These are phyloP conservation scores for Corythornis madagascariensis DNA, from an alignment of 2,113 vertebrate species.

Conservation along the genomic window DNA sequence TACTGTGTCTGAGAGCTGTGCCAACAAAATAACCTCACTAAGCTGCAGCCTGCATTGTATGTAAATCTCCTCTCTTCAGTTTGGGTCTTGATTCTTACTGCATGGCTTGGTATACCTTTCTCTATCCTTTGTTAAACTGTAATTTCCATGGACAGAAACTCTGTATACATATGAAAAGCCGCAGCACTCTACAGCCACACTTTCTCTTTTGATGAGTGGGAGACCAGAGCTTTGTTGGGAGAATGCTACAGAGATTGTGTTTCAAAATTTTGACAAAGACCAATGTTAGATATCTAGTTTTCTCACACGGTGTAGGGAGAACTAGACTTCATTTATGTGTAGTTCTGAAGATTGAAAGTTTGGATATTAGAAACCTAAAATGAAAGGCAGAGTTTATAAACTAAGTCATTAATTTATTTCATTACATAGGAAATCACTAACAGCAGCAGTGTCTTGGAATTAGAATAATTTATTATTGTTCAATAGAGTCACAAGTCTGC, in stretches of 20 bases:
- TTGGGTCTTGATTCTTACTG: neutral
- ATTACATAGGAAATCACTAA: neutral
- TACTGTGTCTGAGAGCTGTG: neutral
- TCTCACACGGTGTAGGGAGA: accelerated
- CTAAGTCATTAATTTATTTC: neutral
- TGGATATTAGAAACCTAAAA: neutral
- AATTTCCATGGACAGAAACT: neutral
- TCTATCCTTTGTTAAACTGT: neutral
- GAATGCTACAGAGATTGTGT: neutral
- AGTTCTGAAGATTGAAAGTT: neutral
- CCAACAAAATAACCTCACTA: neutral
- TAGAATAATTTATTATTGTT: neutral
- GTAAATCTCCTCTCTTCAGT: accelerated
- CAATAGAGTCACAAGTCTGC: neutral
- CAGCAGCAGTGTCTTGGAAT: neutral
- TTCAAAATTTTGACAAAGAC: neutral
- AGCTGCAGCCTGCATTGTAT: neutral
- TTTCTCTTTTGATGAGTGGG: neutral
- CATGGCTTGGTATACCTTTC: neutral
- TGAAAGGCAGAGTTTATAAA: neutral
- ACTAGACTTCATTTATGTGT: neutral
- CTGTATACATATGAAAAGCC: neutral
- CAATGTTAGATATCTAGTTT: neutral
- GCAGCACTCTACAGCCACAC: neutral
- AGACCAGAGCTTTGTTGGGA: neutral